Evolutionary conservation across 2,797 vertebrate genomes (phyloP).

Genomic region (Phylloscopus collybita): DNA sequence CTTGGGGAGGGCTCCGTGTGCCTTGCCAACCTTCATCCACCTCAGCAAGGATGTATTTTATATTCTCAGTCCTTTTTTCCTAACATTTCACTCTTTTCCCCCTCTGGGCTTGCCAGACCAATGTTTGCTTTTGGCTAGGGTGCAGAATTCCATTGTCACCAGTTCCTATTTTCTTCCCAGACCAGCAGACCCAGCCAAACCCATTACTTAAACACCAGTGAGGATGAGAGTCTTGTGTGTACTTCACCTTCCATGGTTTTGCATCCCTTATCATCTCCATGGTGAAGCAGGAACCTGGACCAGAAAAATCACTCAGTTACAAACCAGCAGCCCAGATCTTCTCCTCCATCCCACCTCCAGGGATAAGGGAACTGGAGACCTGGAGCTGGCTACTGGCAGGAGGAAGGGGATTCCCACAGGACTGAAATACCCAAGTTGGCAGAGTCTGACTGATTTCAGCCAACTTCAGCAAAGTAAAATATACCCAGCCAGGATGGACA

Average conservation of each 20-base stretch:
- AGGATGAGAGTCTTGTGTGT: background rate
- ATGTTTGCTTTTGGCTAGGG: background rate
- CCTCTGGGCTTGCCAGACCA: background rate
- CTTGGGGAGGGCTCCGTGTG: background rate
- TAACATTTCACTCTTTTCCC: background rate
- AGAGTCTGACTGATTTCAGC: background rate
- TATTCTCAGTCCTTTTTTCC: background rate
- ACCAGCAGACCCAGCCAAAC: background rate
- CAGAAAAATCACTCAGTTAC: background rate
- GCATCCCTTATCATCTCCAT: background rate
- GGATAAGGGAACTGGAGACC: background rate
- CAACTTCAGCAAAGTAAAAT: background rate
- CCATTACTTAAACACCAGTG: background rate
- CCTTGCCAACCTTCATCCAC: background rate
- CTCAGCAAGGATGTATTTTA: background rate
- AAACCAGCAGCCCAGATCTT: background rate
- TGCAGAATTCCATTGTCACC: background rate
- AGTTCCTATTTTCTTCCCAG: background rate
- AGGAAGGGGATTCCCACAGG: background rate
- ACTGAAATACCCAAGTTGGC: background rate
- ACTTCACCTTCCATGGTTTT: slow-evolving; percentile 14
- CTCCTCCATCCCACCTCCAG: background rate
- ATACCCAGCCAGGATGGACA: accelerated
- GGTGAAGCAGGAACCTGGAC: background rate
- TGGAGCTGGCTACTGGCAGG: background rate